These are phyloP conservation scores for Morone saxatilis DNA, from an alignment of 2,113 vertebrate species.

Conservation along the genomic window DNA sequence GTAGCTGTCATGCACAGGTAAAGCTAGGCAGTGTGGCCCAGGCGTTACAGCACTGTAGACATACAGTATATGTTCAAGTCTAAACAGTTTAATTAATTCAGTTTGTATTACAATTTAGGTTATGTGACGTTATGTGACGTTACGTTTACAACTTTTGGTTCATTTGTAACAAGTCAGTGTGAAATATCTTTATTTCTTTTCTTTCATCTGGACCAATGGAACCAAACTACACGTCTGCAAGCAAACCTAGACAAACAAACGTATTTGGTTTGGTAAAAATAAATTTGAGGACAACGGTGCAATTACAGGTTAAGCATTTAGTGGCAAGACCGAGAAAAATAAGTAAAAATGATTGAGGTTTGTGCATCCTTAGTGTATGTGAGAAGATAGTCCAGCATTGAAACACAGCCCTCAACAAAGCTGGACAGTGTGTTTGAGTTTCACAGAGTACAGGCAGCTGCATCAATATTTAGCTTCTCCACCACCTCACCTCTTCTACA, in stretches of 20 bases:
- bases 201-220: conserved; percentile 16
- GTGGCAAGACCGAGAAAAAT: neutral
- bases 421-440: conserved; percentile 67
- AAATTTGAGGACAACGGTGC: neutral
- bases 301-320: neutral
- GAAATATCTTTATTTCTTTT: neutral
- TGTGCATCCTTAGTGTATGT: conserved; percentile 40
- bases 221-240: conserved; percentile 1
- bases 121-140: neutral
- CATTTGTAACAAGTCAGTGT: neutral
- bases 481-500: conserved; percentile 72
- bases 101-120: too few relatives aligned
- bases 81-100: too few relatives aligned
- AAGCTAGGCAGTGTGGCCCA: too few relatives aligned
- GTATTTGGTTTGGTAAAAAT: neutral
- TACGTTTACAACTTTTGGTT: neutral
- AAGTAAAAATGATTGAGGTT: neutral
- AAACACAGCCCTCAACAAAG: conserved; percentile 58
- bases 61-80: too few relatives aligned
- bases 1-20: too few relatives aligned
- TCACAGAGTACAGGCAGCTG: conserved; percentile 62
- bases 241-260: conserved; percentile 5
- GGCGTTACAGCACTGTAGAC: neutral
- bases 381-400: conserved; percentile 49
- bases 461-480: conserved; percentile 84